Base-by-base conservation (phyloP, 2,888 invertebrate species). In the Podotricha telesiphe region DNA sequence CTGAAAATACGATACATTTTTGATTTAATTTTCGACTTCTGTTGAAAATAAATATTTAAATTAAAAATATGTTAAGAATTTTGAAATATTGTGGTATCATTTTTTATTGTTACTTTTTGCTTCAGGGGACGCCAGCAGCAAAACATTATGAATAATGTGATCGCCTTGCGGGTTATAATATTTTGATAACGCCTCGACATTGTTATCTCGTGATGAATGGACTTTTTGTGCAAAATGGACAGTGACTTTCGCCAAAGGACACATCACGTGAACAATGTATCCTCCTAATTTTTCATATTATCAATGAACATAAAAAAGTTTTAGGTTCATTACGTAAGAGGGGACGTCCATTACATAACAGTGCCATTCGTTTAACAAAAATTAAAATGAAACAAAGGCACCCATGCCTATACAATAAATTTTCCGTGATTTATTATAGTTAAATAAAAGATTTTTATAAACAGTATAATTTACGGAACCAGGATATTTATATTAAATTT, bases 181-280 rank as follows among this genome's bases (percentile, higher is more conserved):
- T 89, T 91, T 90, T 89, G 90, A 89, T 91, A 91, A 88, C 88
- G 87, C 65, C 56, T 84, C 88, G 89, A 89, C 89, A 87, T 86
- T 88, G 88, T 90, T 91, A 89, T 90, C 90, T 89, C 81, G 84
- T 88, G 90, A 91, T 89, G 89, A 90, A 91, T 91, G 89, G 89
- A 85, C 88, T 89, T 89, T 89, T 88, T 90, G 89, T 89, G 86
- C 87, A 87, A 87, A 91, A 89, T 89, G 89, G 86, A 83, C 87
- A 84, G 83, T 86, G 88, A 87, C 88, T 87, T 89, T 88, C 86
- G 80, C 45, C 17, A 59, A 59, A 59, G 59, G 84, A 84, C 86
- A 85, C 86, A 37, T 47, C 37, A 48, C 47, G 37, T 65, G 56
- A 58, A 47, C 65, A 65, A 55, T 65, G 37, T 47, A 48, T 56